Evolutionary conservation across 2,888 invertebrate genomes (phyloP).

Genomic region (Apantesis nais): DNA sequence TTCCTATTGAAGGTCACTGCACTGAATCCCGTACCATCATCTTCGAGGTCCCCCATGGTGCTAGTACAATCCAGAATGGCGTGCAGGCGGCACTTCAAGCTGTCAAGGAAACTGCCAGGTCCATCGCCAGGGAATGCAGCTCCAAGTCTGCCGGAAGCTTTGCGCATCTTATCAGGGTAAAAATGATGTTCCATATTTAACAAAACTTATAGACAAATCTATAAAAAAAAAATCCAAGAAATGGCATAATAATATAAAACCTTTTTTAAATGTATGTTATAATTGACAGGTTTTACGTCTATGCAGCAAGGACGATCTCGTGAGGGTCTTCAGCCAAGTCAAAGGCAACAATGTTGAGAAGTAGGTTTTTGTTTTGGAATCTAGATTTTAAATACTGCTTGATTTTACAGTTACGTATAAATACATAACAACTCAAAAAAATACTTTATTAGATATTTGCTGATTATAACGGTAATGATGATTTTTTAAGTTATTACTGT

Average conservation of each 20-base stretch:
- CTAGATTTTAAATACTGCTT: not conserved
- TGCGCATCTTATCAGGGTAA: constrained; percentile 87
- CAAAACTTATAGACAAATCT: not conserved
- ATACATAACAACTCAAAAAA: not conserved
- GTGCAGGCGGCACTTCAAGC: constrained; percentile 84
- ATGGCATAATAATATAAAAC: not conserved
- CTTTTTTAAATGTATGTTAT: not conserved
- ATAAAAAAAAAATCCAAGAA: not conserved
- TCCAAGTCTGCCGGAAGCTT: constrained; percentile 89
- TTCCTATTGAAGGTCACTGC: constrained; percentile 60
- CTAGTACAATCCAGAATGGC: constrained; percentile 75
- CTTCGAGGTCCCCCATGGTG: constrained; percentile 89
- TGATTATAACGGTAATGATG: not conserved
- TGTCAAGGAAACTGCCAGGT: constrained; percentile 87
- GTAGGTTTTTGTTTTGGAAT: constrained; percentile 60
- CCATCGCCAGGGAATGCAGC: constrained; percentile 86
- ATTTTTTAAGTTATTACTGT: no score
- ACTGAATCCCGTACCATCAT: constrained; percentile 86
- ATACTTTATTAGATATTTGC: not conserved
- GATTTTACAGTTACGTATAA: not conserved
- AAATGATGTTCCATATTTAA: not conserved
- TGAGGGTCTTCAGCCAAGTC: constrained; percentile 88
- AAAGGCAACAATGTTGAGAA: constrained; percentile 86
- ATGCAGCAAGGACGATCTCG: constrained; percentile 89
- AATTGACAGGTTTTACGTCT: constrained; percentile 87